phyloP scores from a whole-genome alignment of 2,797 vertebrate species.

The Nyctalus aviator region DNA sequence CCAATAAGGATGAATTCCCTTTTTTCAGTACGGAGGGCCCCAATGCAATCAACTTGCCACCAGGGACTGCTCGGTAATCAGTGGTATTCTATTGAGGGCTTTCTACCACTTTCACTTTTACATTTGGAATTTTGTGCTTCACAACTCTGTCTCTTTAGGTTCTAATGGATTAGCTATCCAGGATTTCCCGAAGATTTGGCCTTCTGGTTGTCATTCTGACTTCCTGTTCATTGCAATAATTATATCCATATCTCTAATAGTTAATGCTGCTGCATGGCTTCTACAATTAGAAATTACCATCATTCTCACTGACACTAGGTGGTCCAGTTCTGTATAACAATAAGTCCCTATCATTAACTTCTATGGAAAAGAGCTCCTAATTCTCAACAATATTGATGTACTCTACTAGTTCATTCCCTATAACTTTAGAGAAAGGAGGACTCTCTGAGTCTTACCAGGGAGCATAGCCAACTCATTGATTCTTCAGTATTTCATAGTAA shows the following conservation, averaged over 20 bases:
- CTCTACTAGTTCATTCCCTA: background rate
- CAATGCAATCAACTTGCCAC: background rate
- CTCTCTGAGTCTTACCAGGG: background rate
- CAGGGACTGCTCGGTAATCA: background rate
- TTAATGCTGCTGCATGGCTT: background rate
- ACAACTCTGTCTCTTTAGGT: background rate
- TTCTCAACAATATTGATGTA: background rate
- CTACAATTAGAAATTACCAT: background rate
- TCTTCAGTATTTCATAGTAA: background rate
- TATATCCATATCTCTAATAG: background rate
- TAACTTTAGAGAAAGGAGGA: background rate
- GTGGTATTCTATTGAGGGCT: background rate
- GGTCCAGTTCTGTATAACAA: background rate
- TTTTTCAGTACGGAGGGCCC: background rate
- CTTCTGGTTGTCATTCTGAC: background rate
- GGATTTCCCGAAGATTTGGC: background rate
- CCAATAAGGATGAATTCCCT: background rate
- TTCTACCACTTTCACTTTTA: background rate
- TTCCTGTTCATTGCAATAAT: background rate
- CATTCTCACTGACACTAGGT: background rate
- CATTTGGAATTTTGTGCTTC: background rate
- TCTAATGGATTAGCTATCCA: background rate
- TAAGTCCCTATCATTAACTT: background rate
- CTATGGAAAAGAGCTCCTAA: background rate
- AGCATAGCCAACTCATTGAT: background rate